Conservation (phyloP, 2,888 invertebrate species). For the Zele albiditarsus region DNA sequence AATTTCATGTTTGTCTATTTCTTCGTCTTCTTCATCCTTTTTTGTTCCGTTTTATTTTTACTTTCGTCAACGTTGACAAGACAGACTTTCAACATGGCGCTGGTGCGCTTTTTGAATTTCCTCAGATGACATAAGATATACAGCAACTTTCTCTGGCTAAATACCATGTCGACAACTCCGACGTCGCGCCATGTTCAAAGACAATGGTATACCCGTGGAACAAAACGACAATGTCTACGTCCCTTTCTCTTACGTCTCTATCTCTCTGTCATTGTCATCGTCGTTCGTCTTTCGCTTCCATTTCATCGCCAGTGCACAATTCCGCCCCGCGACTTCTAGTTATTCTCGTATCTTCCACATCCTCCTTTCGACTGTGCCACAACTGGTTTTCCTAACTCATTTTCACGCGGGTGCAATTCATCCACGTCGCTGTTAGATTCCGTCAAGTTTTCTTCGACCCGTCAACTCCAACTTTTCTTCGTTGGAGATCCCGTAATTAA, state of each 20-base stretch:
- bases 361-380: slow-evolving; percentile 8
- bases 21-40: neutral
- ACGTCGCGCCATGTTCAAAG: slow-evolving; percentile 14
- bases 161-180: slow-evolving; percentile 16
- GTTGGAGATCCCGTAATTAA: slow-evolving; percentile 22
- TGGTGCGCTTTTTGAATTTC: neutral
- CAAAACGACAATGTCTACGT: slow-evolving; percentile 12
- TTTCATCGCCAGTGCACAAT: neutral
- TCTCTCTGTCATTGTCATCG: neutral
- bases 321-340: slow-evolving; percentile 2
- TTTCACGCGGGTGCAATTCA: slow-evolving; percentile 28
- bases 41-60: neutral
- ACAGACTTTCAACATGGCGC: slow-evolving; percentile 3
- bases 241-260: no score
- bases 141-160: slow-evolving; percentile 28
- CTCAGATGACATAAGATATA: slow-evolving; percentile 14
- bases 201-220: slow-evolving; percentile 11
- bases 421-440: slow-evolving; percentile 22
- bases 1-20: neutral
- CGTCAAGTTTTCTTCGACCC: slow-evolving; percentile 29
- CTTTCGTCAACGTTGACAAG: neutral
- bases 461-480: slow-evolving; percentile 30
- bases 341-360: slow-evolving; percentile 18
- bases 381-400: slow-evolving; percentile 12
- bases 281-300: neutral